Evolutionary conservation across 2,888 invertebrate species (phyloP), one percentile per base, ranked within the genome.

Genomic region (Polyommatus icarus): DNA sequence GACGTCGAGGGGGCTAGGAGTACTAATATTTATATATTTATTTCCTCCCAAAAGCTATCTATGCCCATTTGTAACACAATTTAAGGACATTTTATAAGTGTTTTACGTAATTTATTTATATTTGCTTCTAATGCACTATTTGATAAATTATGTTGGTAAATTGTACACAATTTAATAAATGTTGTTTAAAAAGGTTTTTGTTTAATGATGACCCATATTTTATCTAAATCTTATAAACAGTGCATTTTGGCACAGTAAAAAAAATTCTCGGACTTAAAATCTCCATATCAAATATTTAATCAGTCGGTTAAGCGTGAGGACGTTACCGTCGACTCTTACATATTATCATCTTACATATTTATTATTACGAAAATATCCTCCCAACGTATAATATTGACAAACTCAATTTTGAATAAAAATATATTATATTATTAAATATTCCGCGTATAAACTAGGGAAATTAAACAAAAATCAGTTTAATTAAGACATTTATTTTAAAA

Each of bases 161-260:
- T 89, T 91, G 90, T 91, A 92, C 91, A 91, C 91, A 81, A 83
- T 93, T 92, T 93, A 93, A 93, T 93, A 93, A 92, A 93, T 87
- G 93, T 93, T 93, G 90, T 85, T 87, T 88, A 86, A 54, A 32
- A 78, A 18, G 57, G 4, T 77, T 80, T 12, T 80, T 78, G 76
- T 79, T 79, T 80, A 78, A 78, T 71, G 7, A 32, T 46, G 18
- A 57, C 59, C 76, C 24, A 29, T 46, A 18, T 15, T 18, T 40
- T 32, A 10, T 32, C 32, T 18, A 54, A 54, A 18, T 3, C 54
- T 46, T 12, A 46, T 46, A 46, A 46, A 46, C 46, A 3, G 46
- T 46, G 10, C 40, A 40, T 40, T 40, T 40, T 46, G 46, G 3
- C 46, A 46, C 46, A 10, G 12, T 46, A 46, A 54, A 54, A 54